phyloP scores from a whole-genome alignment of 2,113 vertebrate genomes.

The Apus apus region DNA sequence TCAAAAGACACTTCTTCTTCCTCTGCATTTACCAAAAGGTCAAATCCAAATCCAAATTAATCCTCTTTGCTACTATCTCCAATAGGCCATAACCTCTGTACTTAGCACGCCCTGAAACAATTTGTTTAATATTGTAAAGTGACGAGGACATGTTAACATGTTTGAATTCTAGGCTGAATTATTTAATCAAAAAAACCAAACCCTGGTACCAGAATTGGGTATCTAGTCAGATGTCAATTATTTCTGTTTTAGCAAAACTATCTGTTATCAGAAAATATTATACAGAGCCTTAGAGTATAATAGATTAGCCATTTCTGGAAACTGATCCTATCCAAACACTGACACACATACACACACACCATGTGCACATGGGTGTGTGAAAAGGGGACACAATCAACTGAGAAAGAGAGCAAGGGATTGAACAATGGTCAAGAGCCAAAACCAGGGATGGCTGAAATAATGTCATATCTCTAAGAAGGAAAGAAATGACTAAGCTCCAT shows the following conservation, averaged over 20 bases:
- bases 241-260: background rate
- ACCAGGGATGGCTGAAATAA: background rate
- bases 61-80: constrained; percentile 4
- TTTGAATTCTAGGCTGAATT: background rate
- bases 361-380: background rate
- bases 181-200: background rate
- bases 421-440: background rate
- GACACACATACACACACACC: background rate
- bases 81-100: background rate
- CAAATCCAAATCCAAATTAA: constrained; percentile 38
- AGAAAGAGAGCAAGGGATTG: background rate
- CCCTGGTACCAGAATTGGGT: background rate
- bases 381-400: background rate
- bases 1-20: background rate
- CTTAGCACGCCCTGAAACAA: background rate
- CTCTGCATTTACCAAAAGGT: constrained; percentile 17
- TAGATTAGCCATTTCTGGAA: background rate
- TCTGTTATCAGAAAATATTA: background rate
- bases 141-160: background rate
- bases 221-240: background rate
- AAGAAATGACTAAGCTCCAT: background rate
- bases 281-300: background rate
- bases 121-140: background rate
- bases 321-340: background rate
- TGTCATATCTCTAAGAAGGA: background rate